Evolutionary conservation across 2,113 vertebrate genomes (phyloP).

Genomic region (Piaya cayana): DNA sequence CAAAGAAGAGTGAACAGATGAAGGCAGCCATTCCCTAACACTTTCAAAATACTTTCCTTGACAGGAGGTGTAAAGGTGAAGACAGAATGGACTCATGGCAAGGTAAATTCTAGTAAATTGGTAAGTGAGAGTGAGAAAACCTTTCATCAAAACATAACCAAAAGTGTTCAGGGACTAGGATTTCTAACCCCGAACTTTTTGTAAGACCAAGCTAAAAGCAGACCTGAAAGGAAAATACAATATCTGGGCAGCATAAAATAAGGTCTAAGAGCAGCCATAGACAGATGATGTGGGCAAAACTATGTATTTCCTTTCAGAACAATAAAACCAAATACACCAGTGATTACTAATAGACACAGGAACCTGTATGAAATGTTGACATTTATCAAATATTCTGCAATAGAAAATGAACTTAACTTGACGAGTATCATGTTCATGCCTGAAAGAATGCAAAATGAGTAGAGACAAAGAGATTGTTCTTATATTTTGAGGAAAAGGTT

Average conservation of each 20-base stretch:
- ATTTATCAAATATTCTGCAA: constrained; percentile 20
- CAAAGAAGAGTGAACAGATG: neutral
- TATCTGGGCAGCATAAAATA: neutral
- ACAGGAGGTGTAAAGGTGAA: neutral
- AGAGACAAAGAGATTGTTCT: neutral
- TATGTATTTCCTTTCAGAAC: constrained; percentile 35
- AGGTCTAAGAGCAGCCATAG: neutral
- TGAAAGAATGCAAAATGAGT: constrained; percentile 1
- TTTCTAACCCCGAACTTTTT: neutral
- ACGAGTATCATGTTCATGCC: neutral
- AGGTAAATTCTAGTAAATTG: neutral
- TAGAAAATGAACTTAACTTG: neutral
- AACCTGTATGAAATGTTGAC: neutral
- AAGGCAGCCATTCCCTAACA: neutral
- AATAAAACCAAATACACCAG: neutral
- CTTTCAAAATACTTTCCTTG: neutral
- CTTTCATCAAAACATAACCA: neutral
- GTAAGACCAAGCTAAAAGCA: neutral
- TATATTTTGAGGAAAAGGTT: neutral
- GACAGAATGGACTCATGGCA: neutral
- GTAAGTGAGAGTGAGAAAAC: neutral
- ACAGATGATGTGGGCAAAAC: neutral
- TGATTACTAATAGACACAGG: constrained; percentile 2
- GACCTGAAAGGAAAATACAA: neutral
- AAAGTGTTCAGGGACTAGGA: neutral